phyloP scores from a whole-genome alignment of 2,888 invertebrate genomes.

The Lasioglossum zephyrum region DNA sequence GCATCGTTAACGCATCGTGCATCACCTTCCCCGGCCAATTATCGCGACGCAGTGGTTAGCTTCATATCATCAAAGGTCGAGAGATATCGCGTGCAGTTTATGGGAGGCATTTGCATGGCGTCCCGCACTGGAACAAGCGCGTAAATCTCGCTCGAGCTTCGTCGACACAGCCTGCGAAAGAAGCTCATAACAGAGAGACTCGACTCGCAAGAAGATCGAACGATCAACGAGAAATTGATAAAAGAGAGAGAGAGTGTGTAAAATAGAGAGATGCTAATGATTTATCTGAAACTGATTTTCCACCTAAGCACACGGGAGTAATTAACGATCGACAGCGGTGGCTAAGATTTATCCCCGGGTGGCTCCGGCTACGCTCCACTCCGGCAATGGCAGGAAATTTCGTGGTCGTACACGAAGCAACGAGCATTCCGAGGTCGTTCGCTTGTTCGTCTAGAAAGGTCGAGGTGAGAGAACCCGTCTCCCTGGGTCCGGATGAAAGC shows the following conservation, averaged over 20 bases:
- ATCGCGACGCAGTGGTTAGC: slow-evolving; percentile 53
- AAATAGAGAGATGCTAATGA: slow-evolving; percentile 55
- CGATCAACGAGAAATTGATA: background rate
- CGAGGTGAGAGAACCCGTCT: slow-evolving; percentile 53
- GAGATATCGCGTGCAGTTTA: slow-evolving; percentile 47
- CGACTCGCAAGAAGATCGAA: background rate
- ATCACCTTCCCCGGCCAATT: slow-evolving; percentile 60
- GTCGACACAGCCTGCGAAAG: slow-evolving; percentile 42
- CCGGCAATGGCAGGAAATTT: slow-evolving; percentile 58
- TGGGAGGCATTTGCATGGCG: slow-evolving; percentile 53
- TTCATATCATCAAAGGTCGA: slow-evolving; percentile 58
- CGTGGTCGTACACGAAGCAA: slow-evolving; percentile 42
- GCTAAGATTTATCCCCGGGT: slow-evolving; percentile 66
- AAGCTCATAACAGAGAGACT: slow-evolving; percentile 38
- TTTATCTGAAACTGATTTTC: slow-evolving; percentile 73
- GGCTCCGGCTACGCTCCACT: slow-evolving; percentile 38
- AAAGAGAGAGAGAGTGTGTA: background rate
- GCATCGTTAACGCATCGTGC: slow-evolving; percentile 42
- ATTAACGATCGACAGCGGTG: slow-evolving; percentile 69
- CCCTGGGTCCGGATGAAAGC: slow-evolving; percentile 27
- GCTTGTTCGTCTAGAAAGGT: slow-evolving; percentile 61
- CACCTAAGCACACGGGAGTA: slow-evolving; percentile 68
- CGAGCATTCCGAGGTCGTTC: slow-evolving; percentile 64
- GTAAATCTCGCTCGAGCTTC: slow-evolving; percentile 54
- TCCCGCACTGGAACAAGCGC: slow-evolving; percentile 47